A percentile compares a stretch with the other conserved stretches of the same genome.
Conservation (phyloP, 1,140 invertebrate genomes). For the Sinonovacula constricta region DNA sequence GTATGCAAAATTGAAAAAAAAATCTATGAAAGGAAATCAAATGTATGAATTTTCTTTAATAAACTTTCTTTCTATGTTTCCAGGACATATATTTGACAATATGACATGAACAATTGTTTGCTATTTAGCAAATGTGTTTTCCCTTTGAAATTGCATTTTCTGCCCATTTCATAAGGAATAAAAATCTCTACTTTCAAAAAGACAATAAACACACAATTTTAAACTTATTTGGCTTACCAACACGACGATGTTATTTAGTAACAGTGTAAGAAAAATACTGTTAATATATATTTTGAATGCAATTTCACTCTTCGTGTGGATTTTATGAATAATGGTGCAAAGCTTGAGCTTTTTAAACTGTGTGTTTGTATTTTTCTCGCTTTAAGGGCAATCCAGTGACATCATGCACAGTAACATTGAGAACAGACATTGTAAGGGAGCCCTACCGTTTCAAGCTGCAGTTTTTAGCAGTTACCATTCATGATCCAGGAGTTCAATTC, state of each 20-base stretch:
- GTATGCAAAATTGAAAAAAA: too few relatives aligned
- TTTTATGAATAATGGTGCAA: neutral
- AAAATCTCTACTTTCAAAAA: too few relatives aligned
- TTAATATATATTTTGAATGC: neutral
- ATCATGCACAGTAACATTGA: conserved; percentile 37
- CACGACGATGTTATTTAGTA: too few relatives aligned
- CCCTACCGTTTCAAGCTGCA: conserved; percentile 42
- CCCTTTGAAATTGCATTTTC: too few relatives aligned
- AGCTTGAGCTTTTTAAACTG: neutral
- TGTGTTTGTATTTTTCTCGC: neutral
- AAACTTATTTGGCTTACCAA: neutral
- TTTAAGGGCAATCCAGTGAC: conserved; percentile 33
- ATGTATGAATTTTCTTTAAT: too few relatives aligned
- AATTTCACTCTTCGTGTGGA: neutral
- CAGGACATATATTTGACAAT: too few relatives aligned
- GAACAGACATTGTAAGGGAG: conserved; percentile 20
- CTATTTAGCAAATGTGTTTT: too few relatives aligned
- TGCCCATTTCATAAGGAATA: too few relatives aligned
- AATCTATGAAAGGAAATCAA: too few relatives aligned
- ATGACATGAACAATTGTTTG: too few relatives aligned
- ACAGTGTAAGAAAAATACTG: neutral
- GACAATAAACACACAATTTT: neutral
- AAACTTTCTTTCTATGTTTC: too few relatives aligned
- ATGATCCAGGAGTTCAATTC: conserved; percentile 5
- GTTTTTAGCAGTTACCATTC: conserved; percentile 4